These are phyloP conservation scores for Leucoraja erinaceus DNA, from an alignment of 2,113 vertebrate species.

Conservation along the genomic window DNA sequence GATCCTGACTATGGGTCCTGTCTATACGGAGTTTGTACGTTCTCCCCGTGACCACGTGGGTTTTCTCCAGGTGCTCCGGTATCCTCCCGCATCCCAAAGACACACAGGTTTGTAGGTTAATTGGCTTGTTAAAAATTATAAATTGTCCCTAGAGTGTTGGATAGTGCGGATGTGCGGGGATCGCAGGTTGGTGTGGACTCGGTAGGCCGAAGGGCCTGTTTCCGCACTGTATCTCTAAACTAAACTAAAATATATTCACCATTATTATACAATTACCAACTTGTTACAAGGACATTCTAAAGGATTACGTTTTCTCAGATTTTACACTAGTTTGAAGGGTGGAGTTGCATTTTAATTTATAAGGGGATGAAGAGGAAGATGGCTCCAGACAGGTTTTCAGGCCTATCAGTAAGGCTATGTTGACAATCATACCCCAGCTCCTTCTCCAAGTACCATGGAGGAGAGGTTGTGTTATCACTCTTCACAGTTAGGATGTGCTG, in stretches of 20 bases:
- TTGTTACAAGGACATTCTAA: neutral
- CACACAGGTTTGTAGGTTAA: too few species aligned
- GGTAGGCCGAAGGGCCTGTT: too few species aligned
- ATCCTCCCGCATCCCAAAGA: too few species aligned
- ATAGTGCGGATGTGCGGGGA: too few species aligned
- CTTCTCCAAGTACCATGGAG: neutral
- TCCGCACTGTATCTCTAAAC: too few species aligned
- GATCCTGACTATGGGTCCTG: too few species aligned
- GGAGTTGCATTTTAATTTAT: neutral
- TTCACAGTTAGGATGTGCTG: neutral
- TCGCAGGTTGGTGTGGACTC: too few species aligned
- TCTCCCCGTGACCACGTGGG: too few species aligned
- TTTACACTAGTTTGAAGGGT: neutral
- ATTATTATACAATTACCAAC: neutral
- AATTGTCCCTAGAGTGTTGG: too few species aligned
- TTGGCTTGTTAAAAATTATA: too few species aligned
- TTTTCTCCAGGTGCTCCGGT: too few species aligned
- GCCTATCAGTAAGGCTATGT: neutral
- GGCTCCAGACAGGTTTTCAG: neutral
- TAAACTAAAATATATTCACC: neutral
- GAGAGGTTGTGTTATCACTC: neutral
- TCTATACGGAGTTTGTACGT: too few species aligned
- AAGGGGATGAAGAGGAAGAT: neutral
- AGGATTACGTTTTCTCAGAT: neutral
- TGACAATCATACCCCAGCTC: conserved; percentile 3